phyloP scores from a whole-genome alignment of 1,140 invertebrate genomes.

The Ericerus pela region DNA sequence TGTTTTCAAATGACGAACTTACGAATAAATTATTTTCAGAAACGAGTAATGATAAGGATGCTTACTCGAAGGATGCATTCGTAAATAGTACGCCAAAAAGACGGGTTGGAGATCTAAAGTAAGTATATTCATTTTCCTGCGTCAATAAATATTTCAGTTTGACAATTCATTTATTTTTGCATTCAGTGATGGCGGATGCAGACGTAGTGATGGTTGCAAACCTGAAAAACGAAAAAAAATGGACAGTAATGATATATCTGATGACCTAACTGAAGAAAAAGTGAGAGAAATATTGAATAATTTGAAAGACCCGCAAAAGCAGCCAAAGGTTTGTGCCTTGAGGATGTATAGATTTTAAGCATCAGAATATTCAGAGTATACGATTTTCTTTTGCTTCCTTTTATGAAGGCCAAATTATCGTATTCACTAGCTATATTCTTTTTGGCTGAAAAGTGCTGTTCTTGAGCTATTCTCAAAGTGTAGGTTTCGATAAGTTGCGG shows the following conservation, averaged over 20 bases:
- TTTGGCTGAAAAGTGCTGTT: too few species aligned
- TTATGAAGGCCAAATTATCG: background rate
- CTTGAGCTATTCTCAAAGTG: too few species aligned
- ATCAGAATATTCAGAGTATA: background rate
- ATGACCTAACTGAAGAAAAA: background rate
- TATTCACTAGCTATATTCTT: too few species aligned
- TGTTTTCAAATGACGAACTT: background rate
- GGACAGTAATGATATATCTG: background rate
- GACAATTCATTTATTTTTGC: too few species aligned
- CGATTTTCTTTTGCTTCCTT: background rate
- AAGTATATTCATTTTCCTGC: too few species aligned
- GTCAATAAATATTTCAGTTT: too few species aligned
- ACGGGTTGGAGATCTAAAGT: background rate
- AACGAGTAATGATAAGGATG: background rate
- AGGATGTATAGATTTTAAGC: too few species aligned
- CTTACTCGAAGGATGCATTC: background rate
- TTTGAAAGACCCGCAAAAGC: background rate
- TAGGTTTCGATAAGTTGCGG: too few species aligned
- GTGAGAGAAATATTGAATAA: background rate
- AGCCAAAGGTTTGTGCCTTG: background rate
- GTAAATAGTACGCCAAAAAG: background rate
- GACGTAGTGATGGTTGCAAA: background rate
- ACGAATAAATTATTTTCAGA: background rate
- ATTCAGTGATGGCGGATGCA: background rate
- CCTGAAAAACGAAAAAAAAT: background rate